Evolutionary conservation across 1,140 invertebrate genomes (phyloP).

Genomic region (Laupala kohalensis): DNA sequence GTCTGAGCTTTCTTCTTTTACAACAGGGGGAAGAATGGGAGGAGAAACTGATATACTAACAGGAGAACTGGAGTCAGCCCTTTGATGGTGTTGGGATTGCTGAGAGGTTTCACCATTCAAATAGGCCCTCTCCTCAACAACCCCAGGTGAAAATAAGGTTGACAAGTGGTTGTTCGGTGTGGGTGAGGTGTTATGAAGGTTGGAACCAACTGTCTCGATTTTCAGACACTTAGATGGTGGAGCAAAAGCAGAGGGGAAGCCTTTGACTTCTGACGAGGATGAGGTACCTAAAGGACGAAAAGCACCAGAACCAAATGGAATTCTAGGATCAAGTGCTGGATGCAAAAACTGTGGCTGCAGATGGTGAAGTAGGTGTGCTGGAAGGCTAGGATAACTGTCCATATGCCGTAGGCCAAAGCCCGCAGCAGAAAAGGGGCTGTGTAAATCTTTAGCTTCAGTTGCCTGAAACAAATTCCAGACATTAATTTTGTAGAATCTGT

Average conservation of each 20-base stretch:
- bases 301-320: slow-evolving; percentile 30
- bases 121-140: slow-evolving; percentile 17
- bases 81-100: slow-evolving; percentile 17
- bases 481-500: not conserved
- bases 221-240: slow-evolving; percentile 39
- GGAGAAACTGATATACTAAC: slow-evolving; percentile 33
- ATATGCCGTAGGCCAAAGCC: slow-evolving; percentile 39
- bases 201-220: slow-evolving; percentile 29
- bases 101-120: slow-evolving; percentile 19
- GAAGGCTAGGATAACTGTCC: slow-evolving; percentile 37
- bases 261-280: slow-evolving; percentile 27
- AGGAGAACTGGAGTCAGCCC: slow-evolving; percentile 32
- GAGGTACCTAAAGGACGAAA: slow-evolving; percentile 23
- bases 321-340: slow-evolving; percentile 22
- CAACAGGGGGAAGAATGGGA: slow-evolving; percentile 19
- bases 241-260: slow-evolving; percentile 39
- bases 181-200: slow-evolving; percentile 20
- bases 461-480: slow-evolving; percentile 23
- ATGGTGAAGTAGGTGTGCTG: slow-evolving; percentile 39
- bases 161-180: slow-evolving; percentile 21
- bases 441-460: slow-evolving; percentile 36
- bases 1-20: slow-evolving; percentile 22
- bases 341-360: slow-evolving; percentile 37
- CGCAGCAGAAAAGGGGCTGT: slow-evolving; percentile 33
- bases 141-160: slow-evolving; percentile 32